These are phyloP conservation scores for Erpobdella octoculata DNA, from an alignment of 2,888 invertebrate species.

Conservation along the genomic window DNA sequence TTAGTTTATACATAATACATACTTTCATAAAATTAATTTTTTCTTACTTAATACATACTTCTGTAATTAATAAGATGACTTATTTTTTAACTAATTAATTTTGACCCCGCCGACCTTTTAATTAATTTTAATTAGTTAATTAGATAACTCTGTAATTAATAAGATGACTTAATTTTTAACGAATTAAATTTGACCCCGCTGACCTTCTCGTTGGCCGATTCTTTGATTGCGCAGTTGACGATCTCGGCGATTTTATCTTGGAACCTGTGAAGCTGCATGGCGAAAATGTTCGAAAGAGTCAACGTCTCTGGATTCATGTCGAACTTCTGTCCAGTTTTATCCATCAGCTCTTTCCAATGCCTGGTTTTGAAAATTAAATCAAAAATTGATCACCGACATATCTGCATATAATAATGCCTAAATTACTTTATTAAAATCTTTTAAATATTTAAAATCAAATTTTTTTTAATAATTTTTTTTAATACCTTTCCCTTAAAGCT, in stretches of 20 bases:
- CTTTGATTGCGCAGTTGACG: slow-evolving; percentile 78
- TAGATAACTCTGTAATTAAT: not conserved
- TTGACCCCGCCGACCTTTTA: too few relatives aligned
- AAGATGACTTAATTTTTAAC: not conserved
- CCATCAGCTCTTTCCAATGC: slow-evolving; percentile 83
- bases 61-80: too few relatives aligned
- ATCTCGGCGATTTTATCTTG: slow-evolving; percentile 74
- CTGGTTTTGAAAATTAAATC: slow-evolving; percentile 48
- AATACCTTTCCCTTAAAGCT: slow-evolving; percentile 66
- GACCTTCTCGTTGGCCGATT: slow-evolving; percentile 76
- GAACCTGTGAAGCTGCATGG: slow-evolving; percentile 79
- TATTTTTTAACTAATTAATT: too few relatives aligned
- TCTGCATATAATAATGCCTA: too few relatives aligned
- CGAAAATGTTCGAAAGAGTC: slow-evolving; percentile 81
- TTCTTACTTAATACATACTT: too few relatives aligned
- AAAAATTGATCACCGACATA: not conserved
- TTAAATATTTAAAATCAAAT: too few relatives aligned
- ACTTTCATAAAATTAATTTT: too few relatives aligned
- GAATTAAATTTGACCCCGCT: not conserved
- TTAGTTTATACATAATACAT: too few relatives aligned
- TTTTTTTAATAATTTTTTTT: too few relatives aligned
- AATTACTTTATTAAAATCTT: too few relatives aligned
- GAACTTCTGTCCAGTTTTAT: slow-evolving; percentile 69
- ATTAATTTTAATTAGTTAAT: not conserved
- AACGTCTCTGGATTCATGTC: slow-evolving; percentile 83